These are phyloP conservation scores for Blastobasis adustella DNA, from an alignment of 2,888 invertebrate species.

Conservation along the genomic window DNA sequence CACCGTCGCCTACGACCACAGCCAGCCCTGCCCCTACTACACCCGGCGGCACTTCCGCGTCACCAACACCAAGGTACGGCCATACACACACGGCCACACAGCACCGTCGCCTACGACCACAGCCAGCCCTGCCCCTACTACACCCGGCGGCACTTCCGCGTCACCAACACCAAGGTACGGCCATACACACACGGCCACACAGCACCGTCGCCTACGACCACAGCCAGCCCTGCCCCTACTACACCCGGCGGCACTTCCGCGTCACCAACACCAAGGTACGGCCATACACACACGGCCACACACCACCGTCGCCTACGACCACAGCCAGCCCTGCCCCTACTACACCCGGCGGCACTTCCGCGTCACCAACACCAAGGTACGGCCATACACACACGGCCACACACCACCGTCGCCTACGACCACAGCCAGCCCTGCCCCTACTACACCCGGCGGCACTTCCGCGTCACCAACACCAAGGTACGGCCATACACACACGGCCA, in stretches of 20 bases:
- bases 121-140: constrained; percentile 95
- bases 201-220: constrained; percentile 91
- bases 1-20: constrained; percentile 89
- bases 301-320: constrained; percentile 89
- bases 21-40: constrained; percentile 94
- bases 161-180: constrained; percentile 80
- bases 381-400: constrained; percentile 23
- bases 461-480: constrained; percentile 82
- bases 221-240: constrained; percentile 93
- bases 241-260: constrained; percentile 87
- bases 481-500: neutral
- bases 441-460: constrained; percentile 89
- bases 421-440: constrained; percentile 94
- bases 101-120: constrained; percentile 44
- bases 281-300: constrained; percentile 40
- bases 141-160: constrained; percentile 86
- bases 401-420: constrained; percentile 89
- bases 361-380: constrained; percentile 81
- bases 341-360: constrained; percentile 90
- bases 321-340: constrained; percentile 93
- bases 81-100: constrained; percentile 40
- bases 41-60: constrained; percentile 88
- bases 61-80: constrained; percentile 78
- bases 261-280: constrained; percentile 81
- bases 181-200: constrained; percentile 42